Evolutionary conservation across 2,113 vertebrate species (phyloP).

Genomic region (Myotis davidii): DNA sequence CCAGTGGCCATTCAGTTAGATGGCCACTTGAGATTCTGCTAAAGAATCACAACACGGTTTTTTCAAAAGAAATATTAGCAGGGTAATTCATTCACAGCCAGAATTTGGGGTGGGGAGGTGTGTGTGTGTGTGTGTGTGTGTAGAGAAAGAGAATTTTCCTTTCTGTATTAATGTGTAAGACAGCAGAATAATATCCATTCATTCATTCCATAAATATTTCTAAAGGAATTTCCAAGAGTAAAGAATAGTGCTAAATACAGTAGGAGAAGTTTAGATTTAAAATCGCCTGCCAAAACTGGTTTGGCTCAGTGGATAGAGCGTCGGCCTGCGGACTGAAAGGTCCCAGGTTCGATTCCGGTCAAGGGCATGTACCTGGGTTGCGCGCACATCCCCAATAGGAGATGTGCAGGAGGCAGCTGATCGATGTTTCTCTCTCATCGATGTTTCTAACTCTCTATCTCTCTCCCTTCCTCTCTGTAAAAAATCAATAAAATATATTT

Average conservation of each 20-base stretch:
- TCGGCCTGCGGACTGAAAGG: too few species aligned
- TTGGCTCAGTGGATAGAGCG: too few species aligned
- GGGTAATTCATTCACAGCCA: constrained; percentile 1
- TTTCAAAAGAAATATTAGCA: not conserved
- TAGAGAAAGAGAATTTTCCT: not conserved
- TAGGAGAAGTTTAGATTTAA: not conserved
- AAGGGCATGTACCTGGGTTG: too few species aligned
- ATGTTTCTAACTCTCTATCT: too few species aligned
- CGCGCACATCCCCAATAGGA: too few species aligned
- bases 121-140: not conserved
- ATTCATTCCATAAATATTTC: not conserved
- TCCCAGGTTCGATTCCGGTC: too few species aligned
- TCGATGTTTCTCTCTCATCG: too few species aligned
- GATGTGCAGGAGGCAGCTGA: too few species aligned
- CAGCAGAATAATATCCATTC: not conserved
- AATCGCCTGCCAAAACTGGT: too few species aligned
- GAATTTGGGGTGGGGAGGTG: not conserved
- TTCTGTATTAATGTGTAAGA: not conserved
- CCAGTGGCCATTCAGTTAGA: not conserved
- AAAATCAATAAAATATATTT: too few species aligned
- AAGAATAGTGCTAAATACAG: not conserved
- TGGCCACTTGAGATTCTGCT: not conserved
- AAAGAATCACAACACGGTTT: not conserved
- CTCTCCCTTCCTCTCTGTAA: too few species aligned
- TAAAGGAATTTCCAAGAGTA: not conserved